phyloP scores from a whole-genome alignment of 1,140 invertebrate species.

The Liolophura sinensis region DNA sequence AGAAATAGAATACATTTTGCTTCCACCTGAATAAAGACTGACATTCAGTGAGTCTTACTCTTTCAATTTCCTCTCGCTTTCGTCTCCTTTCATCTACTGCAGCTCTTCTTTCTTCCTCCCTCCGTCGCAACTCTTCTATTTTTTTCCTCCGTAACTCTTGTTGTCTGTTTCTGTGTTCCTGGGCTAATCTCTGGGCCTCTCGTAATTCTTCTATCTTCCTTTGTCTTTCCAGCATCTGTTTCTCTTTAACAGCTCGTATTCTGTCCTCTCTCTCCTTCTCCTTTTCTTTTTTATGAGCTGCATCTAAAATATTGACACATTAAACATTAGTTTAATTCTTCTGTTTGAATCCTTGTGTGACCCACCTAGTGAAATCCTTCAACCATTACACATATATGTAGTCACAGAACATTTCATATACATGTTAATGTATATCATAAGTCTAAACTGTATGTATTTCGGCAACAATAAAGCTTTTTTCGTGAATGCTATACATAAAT shows the following conservation, averaged over 20 bases:
- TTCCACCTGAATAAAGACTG: too few relatives aligned
- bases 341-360: too few relatives aligned
- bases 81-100: conserved; percentile 47
- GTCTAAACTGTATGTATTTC: too few relatives aligned
- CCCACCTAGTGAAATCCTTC: too few relatives aligned
- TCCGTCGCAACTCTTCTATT: conserved; percentile 47
- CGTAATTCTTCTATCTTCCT: conserved; percentile 48
- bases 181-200: conserved; percentile 45
- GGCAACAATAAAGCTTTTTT: too few relatives aligned
- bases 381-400: too few relatives aligned
- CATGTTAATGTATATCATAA: too few relatives aligned
- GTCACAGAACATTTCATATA: too few relatives aligned
- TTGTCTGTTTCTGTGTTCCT: conserved; percentile 49
- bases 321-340: too few relatives aligned
- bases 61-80: conserved; percentile 38
- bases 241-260: conserved; percentile 36
- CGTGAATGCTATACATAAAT: too few relatives aligned
- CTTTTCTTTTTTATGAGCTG: conserved; percentile 30
- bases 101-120: conserved; percentile 42
- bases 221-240: conserved; percentile 42
- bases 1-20: too few relatives aligned
- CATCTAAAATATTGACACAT: too few relatives aligned
- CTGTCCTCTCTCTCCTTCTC: conserved; percentile 48
- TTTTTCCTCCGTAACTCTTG: conserved; percentile 44
- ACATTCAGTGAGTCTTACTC: conserved; percentile 22